Evolutionary conservation across 1,140 invertebrate genomes (phyloP).

Genomic region (Heterodera carotae): DNA sequence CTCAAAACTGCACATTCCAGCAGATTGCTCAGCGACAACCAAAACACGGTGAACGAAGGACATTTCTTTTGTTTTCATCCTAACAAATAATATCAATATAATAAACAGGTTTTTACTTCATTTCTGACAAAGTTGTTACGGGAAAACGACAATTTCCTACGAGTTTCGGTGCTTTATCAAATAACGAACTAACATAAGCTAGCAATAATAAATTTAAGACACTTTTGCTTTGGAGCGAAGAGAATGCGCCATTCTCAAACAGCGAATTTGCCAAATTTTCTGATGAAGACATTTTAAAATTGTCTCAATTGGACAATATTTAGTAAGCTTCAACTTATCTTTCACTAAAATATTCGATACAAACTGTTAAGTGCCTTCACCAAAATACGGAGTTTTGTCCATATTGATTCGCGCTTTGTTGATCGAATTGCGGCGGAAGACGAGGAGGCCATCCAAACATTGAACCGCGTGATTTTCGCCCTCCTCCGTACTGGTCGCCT

Average conservation of each 20-base stretch:
- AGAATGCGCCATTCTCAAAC: conserved; percentile 21
- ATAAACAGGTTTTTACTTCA: conserved; percentile 34
- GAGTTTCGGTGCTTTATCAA: conserved; percentile 30
- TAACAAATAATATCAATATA: no score
- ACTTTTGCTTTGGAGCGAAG: conserved; percentile 45
- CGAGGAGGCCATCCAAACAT: conserved; percentile 10
- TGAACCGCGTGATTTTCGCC: conserved; percentile 32
- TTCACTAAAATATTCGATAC: background rate
- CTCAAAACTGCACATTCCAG: conserved; percentile 37
- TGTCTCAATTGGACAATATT: conserved; percentile 16
- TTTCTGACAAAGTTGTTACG: conserved; percentile 42
- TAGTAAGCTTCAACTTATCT: conserved; percentile 5
- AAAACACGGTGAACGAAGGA: conserved; percentile 7
- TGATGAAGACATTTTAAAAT: conserved; percentile 14
- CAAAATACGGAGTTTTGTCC: conserved; percentile 12
- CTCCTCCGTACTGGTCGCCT: conserved; percentile 40
- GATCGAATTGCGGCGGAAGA: conserved; percentile 31
- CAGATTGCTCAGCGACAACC: conserved; percentile 19
- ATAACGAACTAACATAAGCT: background rate
- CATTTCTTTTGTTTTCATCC: no score
- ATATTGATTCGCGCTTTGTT: conserved; percentile 33
- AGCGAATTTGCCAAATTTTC: conserved; percentile 27
- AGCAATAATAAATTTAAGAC: conserved; percentile 35
- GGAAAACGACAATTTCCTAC: conserved; percentile 35
- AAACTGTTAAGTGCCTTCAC: conserved; percentile 27